Evolutionary conservation across 2,797 vertebrate genomes (phyloP).

Genomic region (Melanotaenia boesemani): DNA sequence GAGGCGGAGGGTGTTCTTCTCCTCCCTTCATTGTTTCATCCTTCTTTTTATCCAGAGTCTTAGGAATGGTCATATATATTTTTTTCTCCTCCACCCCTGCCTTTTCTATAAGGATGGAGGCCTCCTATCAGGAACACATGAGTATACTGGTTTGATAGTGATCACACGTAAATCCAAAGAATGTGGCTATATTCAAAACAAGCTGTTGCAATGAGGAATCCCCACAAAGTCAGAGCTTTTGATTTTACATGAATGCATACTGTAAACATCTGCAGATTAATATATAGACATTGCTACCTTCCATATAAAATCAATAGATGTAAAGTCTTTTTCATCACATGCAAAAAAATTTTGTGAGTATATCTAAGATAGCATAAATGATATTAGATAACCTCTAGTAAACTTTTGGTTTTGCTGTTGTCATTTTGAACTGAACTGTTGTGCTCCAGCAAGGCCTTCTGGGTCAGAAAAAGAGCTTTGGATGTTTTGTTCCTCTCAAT

Average conservation of each 20-base stretch:
- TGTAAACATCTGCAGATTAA: no score
- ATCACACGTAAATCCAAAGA: slow-evolving; percentile 5
- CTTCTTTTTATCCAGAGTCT: slow-evolving; percentile 52
- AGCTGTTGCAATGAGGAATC: background rate
- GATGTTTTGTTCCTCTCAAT: slow-evolving; percentile 92
- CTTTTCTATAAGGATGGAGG: slow-evolving; percentile 87
- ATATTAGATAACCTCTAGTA: slow-evolving; percentile 86
- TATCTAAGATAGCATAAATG: background rate
- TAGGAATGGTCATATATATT: slow-evolving; percentile 67
- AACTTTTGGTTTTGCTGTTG: slow-evolving; percentile 68
- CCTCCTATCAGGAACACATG: slow-evolving; percentile 81
- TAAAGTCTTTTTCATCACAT: background rate
- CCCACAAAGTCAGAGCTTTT: background rate
- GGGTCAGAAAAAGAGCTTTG: slow-evolving; percentile 89
- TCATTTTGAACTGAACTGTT: slow-evolving; percentile 63
- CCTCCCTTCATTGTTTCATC: slow-evolving; percentile 59
- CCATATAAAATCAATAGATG: no score
- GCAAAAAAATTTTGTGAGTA: background rate
- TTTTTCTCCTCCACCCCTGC: slow-evolving; percentile 87
- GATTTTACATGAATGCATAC: no score
- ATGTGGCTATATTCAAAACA: background rate
- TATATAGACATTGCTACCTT: no score
- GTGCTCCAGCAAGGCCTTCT: slow-evolving; percentile 85
- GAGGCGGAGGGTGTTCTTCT: slow-evolving; percentile 82
- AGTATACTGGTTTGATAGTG: background rate